These are phyloP conservation scores for Cotesia vestalis DNA, from an alignment of 1,140 invertebrate species.

Conservation along the genomic window DNA sequence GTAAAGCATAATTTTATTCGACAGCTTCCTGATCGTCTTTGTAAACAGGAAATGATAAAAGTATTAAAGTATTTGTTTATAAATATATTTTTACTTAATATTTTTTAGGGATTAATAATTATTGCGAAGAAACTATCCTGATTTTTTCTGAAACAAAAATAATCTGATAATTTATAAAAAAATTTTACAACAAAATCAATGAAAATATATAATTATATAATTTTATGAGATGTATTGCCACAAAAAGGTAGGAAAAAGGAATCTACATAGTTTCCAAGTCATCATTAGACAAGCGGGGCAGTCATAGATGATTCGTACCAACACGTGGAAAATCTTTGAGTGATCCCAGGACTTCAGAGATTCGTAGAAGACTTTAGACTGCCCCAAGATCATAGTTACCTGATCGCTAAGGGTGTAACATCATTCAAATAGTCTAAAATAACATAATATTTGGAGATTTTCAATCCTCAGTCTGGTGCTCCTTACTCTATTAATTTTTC, in stretches of 20 bases:
- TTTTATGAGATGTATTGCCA: conserved; percentile 38
- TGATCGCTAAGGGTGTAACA: conserved; percentile 16
- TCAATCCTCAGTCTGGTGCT: no score
- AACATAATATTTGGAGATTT: conserved; percentile 23
- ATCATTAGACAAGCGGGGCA: conserved; percentile 24
- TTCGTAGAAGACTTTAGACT: conserved; percentile 32
- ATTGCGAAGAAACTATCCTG: no score
- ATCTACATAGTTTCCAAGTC: background rate
- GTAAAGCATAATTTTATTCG: conserved; percentile 29
- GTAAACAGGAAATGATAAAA: conserved; percentile 34
- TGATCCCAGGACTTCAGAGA: conserved; percentile 45
- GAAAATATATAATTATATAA: background rate
- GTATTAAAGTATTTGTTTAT: background rate
- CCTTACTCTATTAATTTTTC: no score
- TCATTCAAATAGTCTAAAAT: conserved; percentile 25
- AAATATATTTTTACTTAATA: conserved; percentile 7
- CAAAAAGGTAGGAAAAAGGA: no score
- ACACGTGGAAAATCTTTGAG: conserved; percentile 46
- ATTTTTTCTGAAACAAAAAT: no score
- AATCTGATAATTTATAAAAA: no score
- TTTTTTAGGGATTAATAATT: background rate
- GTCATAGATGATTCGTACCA: conserved; percentile 38
- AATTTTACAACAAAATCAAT: no score
- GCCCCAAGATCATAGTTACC: conserved; percentile 18
- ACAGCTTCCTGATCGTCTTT: conserved; percentile 32